A percentile compares a stretch with the other conserved stretches of the same genome.
These are phyloP conservation scores for Mizuhopecten yessoensis DNA, from an alignment of 1,140 invertebrate genomes.

Conservation along the genomic window DNA sequence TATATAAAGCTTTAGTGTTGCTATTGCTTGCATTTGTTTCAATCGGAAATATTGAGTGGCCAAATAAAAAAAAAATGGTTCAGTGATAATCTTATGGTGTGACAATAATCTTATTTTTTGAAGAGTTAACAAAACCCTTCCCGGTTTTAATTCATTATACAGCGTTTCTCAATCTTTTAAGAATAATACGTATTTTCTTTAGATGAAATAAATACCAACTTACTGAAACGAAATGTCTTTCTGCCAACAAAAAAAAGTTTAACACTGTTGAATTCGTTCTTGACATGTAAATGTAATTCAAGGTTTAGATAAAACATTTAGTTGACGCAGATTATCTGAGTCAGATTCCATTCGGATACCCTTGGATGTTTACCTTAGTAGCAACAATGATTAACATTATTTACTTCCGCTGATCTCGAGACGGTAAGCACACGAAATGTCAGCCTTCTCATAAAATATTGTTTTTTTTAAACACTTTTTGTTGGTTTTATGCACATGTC, in stretches of 20 bases:
- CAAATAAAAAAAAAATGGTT: no score
- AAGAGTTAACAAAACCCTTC: no score
- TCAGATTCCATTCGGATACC: background rate
- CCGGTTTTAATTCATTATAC: no score
- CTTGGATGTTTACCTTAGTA: background rate
- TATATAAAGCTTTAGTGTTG: no score
- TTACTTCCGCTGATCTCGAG: conserved; percentile 31
- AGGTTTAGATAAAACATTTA: background rate
- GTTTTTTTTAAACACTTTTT: background rate
- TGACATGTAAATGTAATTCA: background rate
- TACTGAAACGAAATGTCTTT: background rate
- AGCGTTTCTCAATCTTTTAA: no score
- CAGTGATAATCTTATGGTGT: no score
- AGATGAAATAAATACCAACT: no score
- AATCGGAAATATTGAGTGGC: no score
- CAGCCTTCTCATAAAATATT: background rate
- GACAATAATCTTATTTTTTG: no score
- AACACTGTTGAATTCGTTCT: background rate
- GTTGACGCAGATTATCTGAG: background rate
- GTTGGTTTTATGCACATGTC: background rate
- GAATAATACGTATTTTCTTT: no score
- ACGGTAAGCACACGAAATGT: background rate
- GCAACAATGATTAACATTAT: background rate
- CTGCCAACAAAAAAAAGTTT: background rate
- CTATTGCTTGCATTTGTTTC: no score